These are phyloP conservation scores for Hiodon tergisus DNA, from an alignment of 2,113 vertebrate species.

Conservation along the genomic window DNA sequence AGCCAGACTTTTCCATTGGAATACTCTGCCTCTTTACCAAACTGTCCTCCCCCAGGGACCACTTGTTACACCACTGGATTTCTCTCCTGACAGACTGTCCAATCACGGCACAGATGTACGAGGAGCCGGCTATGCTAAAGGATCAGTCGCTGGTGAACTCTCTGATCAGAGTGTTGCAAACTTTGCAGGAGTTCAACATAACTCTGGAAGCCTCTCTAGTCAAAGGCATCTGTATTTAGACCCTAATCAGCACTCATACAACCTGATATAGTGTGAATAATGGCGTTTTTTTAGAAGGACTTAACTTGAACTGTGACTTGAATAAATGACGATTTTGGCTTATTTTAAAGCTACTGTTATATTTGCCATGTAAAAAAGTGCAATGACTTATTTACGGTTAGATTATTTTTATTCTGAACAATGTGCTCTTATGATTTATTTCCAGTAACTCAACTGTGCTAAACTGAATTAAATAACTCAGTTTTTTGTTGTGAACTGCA, in stretches of 20 bases:
- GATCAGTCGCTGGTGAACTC: slow-evolving; percentile 94
- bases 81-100: slow-evolving; percentile 93
- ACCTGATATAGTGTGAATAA: slow-evolving; percentile 39
- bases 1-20: neutral
- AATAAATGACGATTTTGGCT: slow-evolving; percentile 69
- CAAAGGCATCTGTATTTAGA: slow-evolving; percentile 90
- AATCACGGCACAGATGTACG: slow-evolving; percentile 94
- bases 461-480: slow-evolving; percentile 61
- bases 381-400: slow-evolving; percentile 75
- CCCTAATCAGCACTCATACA: slow-evolving; percentile 25
- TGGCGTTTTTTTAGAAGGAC: slow-evolving; percentile 47
- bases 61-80: slow-evolving; percentile 95
- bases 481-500: slow-evolving; percentile 61
- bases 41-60: slow-evolving; percentile 71
- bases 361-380: slow-evolving; percentile 75
- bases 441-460: slow-evolving; percentile 56
- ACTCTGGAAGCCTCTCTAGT: slow-evolving; percentile 92
- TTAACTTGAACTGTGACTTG: slow-evolving; percentile 54
- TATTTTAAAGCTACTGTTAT: slow-evolving; percentile 92
- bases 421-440: slow-evolving; percentile 64
- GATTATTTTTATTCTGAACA: slow-evolving; percentile 61
- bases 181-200: slow-evolving; percentile 97
- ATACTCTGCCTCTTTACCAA: neutral
- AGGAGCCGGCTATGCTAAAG: slow-evolving; percentile 88
- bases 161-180: slow-evolving; percentile 93